These are phyloP conservation scores for Empis stercorea DNA, from an alignment of 2,888 invertebrate species.

Conservation along the genomic window DNA sequence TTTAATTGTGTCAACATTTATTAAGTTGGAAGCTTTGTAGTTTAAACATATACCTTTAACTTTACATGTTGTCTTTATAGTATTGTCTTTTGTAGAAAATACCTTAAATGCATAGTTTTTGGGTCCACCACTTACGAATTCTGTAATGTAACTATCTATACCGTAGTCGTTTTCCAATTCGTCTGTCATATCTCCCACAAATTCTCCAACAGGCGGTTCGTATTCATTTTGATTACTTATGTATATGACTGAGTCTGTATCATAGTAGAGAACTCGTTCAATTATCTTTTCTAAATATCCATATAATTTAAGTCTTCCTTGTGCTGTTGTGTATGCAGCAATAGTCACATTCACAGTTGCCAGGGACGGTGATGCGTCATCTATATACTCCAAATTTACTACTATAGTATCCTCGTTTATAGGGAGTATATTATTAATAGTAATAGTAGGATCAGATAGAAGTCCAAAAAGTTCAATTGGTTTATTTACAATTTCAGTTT, in stretches of 20 bases:
- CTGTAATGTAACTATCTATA: slow-evolving; percentile 17
- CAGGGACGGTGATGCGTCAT: slow-evolving; percentile 11
- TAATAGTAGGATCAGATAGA: slow-evolving; percentile 12
- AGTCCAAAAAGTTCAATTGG: slow-evolving; percentile 11
- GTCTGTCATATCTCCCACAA: slow-evolving; percentile 26
- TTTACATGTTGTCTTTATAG: too few relatives aligned
- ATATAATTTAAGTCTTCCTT: slow-evolving; percentile 24
- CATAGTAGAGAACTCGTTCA: slow-evolving; percentile 23
- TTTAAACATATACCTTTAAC: too few relatives aligned
- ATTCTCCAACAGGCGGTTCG: slow-evolving; percentile 19
- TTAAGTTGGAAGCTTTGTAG: too few relatives aligned
- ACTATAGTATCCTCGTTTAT: slow-evolving; percentile 14
- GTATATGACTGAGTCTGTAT: slow-evolving; percentile 28
- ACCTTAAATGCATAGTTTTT: slow-evolving; percentile 25
- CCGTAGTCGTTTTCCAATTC: slow-evolving; percentile 21
- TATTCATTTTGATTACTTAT: slow-evolving; percentile 9
- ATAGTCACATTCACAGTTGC: slow-evolving; percentile 21
- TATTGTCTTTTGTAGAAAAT: too few relatives aligned
- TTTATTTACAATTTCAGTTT: slow-evolving; percentile 9
- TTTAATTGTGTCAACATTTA: too few relatives aligned
- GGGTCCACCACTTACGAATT: too few relatives aligned
- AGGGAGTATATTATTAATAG: slow-evolving; percentile 12
- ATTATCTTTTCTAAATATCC: slow-evolving; percentile 20
- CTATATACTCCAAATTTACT: slow-evolving; percentile 14
- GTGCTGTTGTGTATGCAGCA: slow-evolving; percentile 26